phyloP scores from a whole-genome alignment of 2,888 invertebrate species.

The Nycteola revayana region DNA sequence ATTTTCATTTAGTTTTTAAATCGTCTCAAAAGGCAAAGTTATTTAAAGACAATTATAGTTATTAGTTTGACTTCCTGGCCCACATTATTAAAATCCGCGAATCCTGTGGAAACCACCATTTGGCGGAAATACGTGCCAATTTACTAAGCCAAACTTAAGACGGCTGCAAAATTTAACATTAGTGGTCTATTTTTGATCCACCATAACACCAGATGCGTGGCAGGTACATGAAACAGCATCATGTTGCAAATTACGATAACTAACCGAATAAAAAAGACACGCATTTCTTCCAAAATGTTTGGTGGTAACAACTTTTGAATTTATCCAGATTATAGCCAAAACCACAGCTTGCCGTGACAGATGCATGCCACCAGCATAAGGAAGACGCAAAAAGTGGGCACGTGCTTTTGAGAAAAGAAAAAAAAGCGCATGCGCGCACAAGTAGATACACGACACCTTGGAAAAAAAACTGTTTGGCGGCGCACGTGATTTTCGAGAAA shows the following conservation, averaged over 20 bases:
- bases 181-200: constrained; percentile 66
- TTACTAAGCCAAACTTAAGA: constrained; percentile 15
- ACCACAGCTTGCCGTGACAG: constrained; percentile 76
- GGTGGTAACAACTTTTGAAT: constrained; percentile 24
- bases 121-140: constrained; percentile 39
- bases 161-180: constrained; percentile 43
- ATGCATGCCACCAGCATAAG: constrained; percentile 67
- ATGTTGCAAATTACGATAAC: constrained; percentile 69
- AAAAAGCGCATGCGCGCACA: constrained; percentile 78
- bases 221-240: constrained; percentile 73
- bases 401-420: constrained; percentile 70
- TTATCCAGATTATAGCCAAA: constrained; percentile 47
- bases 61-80: constrained; percentile 1
- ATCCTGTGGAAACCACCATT: constrained; percentile 22
- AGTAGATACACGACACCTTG: constrained; percentile 65
- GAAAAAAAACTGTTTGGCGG: constrained; percentile 45
- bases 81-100: constrained; percentile 10
- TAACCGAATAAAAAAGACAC: constrained; percentile 32
- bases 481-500: constrained; percentile 61
- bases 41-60: too few relatives aligned
- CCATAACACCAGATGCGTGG: constrained; percentile 73
- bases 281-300: constrained; percentile 2
- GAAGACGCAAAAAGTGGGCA: constrained; percentile 72
- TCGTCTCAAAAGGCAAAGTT: too few relatives aligned
- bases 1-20: too few relatives aligned